These are phyloP conservation scores for Cheiracanthium punctorium DNA, from an alignment of 2,888 invertebrate genomes.

Conservation along the genomic window DNA sequence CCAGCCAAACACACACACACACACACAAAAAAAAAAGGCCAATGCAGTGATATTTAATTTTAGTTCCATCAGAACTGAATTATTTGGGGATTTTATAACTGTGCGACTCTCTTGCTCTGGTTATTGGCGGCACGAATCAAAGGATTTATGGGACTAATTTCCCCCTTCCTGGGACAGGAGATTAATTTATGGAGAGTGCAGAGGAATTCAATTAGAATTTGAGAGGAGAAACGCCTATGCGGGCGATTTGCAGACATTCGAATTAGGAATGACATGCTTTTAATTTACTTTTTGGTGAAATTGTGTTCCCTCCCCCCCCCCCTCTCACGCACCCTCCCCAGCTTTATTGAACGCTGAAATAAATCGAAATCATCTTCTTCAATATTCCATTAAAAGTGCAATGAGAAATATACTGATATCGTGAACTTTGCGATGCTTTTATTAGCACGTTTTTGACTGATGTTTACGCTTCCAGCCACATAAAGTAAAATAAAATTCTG, in stretches of 20 bases:
- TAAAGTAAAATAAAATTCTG: too few relatives aligned
- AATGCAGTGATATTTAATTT: neutral
- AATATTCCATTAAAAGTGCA: too few relatives aligned
- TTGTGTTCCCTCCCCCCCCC: too few relatives aligned
- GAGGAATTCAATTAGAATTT: neutral
- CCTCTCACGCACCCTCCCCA: too few relatives aligned
- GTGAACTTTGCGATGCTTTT: too few relatives aligned
- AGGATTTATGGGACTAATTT: conserved; percentile 4
- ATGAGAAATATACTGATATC: too few relatives aligned
- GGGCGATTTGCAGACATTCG: neutral
- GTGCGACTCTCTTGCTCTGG: neutral
- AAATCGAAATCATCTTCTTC: too few relatives aligned
- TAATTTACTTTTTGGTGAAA: too few relatives aligned
- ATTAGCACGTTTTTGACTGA: too few relatives aligned
- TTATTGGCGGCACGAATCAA: neutral
- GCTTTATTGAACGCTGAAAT: too few relatives aligned
- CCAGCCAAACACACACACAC: too few relatives aligned
- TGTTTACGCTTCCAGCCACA: too few relatives aligned
- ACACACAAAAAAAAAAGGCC: neutral
- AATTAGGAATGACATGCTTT: neutral
- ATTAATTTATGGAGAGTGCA: neutral
- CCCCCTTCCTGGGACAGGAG: neutral
- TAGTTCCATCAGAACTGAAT: neutral
- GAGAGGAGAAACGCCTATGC: neutral
- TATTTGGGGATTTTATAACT: neutral